phyloP scores from a whole-genome alignment of 1,140 invertebrate genomes.

The Magallana ariakensis region DNA sequence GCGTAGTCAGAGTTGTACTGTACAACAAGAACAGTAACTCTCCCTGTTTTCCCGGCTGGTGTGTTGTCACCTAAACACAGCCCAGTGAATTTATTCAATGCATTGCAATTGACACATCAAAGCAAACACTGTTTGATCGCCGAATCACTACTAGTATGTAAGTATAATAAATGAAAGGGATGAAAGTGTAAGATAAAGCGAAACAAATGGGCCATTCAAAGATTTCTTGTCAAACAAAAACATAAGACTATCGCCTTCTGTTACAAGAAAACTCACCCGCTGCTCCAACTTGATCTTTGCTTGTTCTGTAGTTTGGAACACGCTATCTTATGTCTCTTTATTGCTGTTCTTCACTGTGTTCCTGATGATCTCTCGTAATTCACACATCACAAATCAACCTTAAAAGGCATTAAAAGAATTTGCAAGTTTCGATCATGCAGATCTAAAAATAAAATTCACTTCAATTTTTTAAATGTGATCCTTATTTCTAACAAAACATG shows the following conservation, averaged over 20 bases:
- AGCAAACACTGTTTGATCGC: not conserved
- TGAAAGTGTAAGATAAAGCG: not conserved
- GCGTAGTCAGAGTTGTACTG: no score
- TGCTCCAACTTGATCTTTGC: not conserved
- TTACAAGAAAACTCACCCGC: not conserved
- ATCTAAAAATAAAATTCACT: no score
- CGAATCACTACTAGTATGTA: not conserved
- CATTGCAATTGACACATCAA: constrained; percentile 7
- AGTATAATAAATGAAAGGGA: not conserved
- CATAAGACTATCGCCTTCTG: not conserved
- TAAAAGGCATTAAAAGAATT: no score
- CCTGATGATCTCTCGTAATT: no score
- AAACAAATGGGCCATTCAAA: not conserved
- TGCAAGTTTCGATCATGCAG: no score
- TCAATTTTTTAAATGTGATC: no score
- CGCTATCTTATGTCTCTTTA: no score
- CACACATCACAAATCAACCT: no score
- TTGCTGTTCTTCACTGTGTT: not conserved
- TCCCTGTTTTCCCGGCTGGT: no score
- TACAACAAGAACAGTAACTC: no score
- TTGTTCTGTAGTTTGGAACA: not conserved
- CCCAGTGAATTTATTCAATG: not conserved
- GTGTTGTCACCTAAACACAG: no score
- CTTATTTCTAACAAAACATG: no score
- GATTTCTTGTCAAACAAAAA: not conserved